phyloP scores from a whole-genome alignment of 1,140 invertebrate species.

The Sipha flava region DNA sequence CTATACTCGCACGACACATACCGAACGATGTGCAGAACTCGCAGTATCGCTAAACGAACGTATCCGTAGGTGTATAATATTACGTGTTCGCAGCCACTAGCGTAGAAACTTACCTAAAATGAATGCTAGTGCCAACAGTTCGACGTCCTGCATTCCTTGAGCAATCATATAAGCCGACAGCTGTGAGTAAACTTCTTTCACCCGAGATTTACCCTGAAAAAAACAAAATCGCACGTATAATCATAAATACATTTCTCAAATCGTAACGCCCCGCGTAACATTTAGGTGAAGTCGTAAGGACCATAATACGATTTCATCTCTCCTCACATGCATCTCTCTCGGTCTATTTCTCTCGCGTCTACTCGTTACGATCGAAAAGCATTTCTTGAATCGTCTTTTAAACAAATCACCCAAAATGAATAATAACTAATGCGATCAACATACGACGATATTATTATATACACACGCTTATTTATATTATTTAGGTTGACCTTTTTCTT shows the following conservation, averaged over 20 bases:
- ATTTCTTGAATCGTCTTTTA: not conserved
- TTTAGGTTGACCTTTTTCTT: not conserved
- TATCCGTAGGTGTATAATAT: not conserved
- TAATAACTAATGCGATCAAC: not conserved
- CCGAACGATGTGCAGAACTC: too few relatives aligned
- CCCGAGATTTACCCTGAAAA: conserved; percentile 69
- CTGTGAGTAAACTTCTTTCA: conserved; percentile 71
- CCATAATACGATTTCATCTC: too few relatives aligned
- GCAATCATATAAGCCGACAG: conserved; percentile 66
- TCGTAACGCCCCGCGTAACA: too few relatives aligned
- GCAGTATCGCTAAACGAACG: too few relatives aligned
- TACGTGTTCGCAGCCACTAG: too few relatives aligned
- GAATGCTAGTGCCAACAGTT: conserved; percentile 73
- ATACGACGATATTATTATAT: not conserved
- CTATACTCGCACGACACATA: too few relatives aligned
- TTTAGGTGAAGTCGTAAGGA: too few relatives aligned
- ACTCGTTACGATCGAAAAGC: not conserved
- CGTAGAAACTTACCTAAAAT: conserved; percentile 68
- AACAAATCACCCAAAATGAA: not conserved
- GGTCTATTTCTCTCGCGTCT: not conserved
- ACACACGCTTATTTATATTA: not conserved
- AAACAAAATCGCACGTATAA: not conserved
- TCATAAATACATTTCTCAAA: not conserved
- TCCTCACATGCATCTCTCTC: not conserved
- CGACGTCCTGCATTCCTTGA: conserved; percentile 70